Conservation (phyloP, 2,888 invertebrate species). For the Cetonia aurata region DNA sequence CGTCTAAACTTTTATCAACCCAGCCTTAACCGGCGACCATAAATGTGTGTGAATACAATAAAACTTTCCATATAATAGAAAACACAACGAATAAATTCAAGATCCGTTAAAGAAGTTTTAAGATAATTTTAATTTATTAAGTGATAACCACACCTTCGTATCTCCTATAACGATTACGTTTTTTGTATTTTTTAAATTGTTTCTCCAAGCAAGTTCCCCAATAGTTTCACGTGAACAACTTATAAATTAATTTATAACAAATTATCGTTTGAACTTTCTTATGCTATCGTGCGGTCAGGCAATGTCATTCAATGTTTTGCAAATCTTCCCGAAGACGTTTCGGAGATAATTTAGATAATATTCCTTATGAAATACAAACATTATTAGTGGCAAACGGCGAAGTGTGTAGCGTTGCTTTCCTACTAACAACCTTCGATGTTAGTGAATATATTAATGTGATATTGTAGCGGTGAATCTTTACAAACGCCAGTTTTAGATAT, state of each 20-base stretch:
- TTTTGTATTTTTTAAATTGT: too few relatives aligned
- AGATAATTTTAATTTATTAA: too few relatives aligned
- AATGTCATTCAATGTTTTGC: slow-evolving; percentile 17
- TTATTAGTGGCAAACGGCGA: neutral
- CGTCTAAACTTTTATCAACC: slow-evolving; percentile 56
- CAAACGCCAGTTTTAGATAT: neutral
- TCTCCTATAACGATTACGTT: too few relatives aligned
- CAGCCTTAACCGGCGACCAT: slow-evolving; percentile 50
- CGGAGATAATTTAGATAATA: slow-evolving; percentile 5
- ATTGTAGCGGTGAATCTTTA: neutral
- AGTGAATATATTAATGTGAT: too few relatives aligned
- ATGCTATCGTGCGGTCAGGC: slow-evolving; percentile 9
- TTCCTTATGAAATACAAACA: neutral
- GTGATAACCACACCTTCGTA: too few relatives aligned
- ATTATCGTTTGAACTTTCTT: slow-evolving; percentile 11
- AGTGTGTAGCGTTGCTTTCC: too few relatives aligned
- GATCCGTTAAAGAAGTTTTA: too few relatives aligned
- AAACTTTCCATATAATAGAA: slow-evolving; percentile 8
- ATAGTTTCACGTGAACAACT: neutral
- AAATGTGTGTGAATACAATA: slow-evolving; percentile 28
- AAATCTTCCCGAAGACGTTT: neutral
- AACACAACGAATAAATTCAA: too few relatives aligned
- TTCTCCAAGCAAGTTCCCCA: too few relatives aligned
- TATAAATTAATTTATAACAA: slow-evolving; percentile 2
- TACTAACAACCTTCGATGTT: too few relatives aligned